Conservation (phyloP, 2,113 vertebrate genomes). For the Bothrops jararaca region DNA sequence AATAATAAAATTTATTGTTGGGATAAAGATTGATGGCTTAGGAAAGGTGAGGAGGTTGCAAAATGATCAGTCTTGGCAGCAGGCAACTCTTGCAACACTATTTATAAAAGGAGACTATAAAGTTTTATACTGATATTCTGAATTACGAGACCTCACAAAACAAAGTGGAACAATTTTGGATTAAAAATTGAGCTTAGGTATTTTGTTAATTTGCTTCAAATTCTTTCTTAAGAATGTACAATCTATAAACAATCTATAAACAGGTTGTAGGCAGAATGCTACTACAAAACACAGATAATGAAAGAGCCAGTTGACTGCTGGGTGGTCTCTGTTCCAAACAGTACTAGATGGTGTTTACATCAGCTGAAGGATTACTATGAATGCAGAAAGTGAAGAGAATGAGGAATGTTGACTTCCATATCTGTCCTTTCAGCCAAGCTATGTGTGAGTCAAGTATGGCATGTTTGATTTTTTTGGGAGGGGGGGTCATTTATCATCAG, state of each 20-base stretch:
- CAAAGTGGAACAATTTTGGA: neutral
- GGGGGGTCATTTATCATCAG: conserved; percentile 9
- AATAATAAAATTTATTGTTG: neutral
- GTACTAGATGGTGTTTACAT: conserved; percentile 33
- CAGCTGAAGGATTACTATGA: conserved; percentile 1
- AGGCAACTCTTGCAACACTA: neutral
- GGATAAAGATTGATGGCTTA: neutral
- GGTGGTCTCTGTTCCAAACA: conserved; percentile 50
- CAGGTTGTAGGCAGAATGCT: conserved; percentile 61
- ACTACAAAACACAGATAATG: conserved; percentile 50
- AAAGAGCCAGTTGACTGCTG: conserved; percentile 31
- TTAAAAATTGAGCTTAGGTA: neutral
- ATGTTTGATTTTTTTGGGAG: neutral
- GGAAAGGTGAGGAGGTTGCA: neutral
- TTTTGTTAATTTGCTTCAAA: neutral
- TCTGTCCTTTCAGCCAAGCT: conserved; percentile 2
- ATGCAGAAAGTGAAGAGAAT: conserved; percentile 10
- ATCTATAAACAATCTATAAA: conserved; percentile 58
- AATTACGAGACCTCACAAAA: neutral
- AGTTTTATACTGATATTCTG: neutral
- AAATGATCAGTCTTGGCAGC: neutral
- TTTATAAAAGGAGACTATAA: neutral
- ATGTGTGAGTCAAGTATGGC: neutral
- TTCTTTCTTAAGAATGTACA: neutral
- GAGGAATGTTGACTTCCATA: conserved; percentile 12